Base-by-base conservation (phyloP, 2,888 invertebrate species). In the Gisinianus flammeolus region DNA sequence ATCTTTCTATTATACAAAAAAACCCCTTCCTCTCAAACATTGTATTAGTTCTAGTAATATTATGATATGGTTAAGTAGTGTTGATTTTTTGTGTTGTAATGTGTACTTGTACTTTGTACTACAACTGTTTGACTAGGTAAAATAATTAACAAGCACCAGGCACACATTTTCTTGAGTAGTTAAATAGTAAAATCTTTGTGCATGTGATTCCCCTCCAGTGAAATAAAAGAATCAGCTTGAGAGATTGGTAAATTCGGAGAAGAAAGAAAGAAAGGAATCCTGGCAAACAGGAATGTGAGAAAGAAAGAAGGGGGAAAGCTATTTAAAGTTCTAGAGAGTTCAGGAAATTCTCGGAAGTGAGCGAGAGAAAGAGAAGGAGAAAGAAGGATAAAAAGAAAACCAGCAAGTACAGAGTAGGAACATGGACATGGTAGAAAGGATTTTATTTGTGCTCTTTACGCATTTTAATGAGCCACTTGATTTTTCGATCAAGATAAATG, bases 401-500 rank as follows among this genome's bases (percentile, higher is more conserved):
- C 35, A n/a, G n/a, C n/a, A n/a, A n/a, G n/a, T n/a, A n/a, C n/a
- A 58, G 6, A 58, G n/a, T 58, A 10, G 24, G 4, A 22, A 58
- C 4, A 24, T 22, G 58, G 6, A 58, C 58, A 58, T 10, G 58
- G 58, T 22, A 58, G 10, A 24, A 24, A 54, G 31, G 71, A 71
- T 71, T 72, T 58, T 62, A 62, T 74, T 66, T 74, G n/a, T 19
- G 10, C 35, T 73, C 74, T 35, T 66, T 74, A 33, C 74, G 74
- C 66, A 44, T 74, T 70, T 74, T 74, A 74, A 74, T 74, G 74
- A 74, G 62, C 66, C 66, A 64, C 64, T 74, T 74, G 74, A 74
- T 66, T 66, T 74, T 74, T 74, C 52, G 64, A 74, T 74, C 66
- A 52, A 66, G 66, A 62, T 71, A 58, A 71, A 71, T 70, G 52